Conservation (phyloP, 1,140 invertebrate species). For the Spodoptera litura region DNA sequence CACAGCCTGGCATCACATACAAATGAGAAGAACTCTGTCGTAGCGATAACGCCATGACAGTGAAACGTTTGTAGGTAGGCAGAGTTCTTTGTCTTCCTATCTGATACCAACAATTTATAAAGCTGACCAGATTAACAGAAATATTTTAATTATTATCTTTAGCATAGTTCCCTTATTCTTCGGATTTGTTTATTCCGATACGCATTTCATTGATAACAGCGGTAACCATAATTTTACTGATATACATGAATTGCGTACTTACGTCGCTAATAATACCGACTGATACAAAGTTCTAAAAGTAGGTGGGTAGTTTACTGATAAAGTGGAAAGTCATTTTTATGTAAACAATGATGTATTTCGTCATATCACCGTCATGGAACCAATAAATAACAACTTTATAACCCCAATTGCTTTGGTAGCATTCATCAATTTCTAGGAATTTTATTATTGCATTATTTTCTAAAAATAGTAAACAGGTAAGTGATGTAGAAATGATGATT, state of each 20-base stretch:
- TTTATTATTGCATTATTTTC: no score
- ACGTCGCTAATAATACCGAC: not conserved
- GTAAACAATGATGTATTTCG: constrained; percentile 14
- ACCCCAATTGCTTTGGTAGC: not conserved
- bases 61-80: constrained; percentile 6
- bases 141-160: constrained; percentile 7
- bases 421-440: not conserved
- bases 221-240: constrained; percentile 22
- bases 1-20: constrained; percentile 70
- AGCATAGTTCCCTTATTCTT: constrained; percentile 34
- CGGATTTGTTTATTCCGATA: constrained; percentile 8
- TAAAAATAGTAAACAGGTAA: no score
- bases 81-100: constrained; percentile 32
- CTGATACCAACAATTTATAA: not conserved
- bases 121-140: not conserved
- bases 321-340: constrained; percentile 14
- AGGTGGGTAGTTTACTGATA: constrained; percentile 6
- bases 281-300: not conserved
- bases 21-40: constrained; percentile 65
- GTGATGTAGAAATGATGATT: no score
- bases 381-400: not conserved
- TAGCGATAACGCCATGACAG: constrained; percentile 43
- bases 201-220: not conserved
- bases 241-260: constrained; percentile 38
- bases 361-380: not conserved